These are phyloP conservation scores for Macropis europaea DNA, from an alignment of 2,888 invertebrate species.

Conservation along the genomic window DNA sequence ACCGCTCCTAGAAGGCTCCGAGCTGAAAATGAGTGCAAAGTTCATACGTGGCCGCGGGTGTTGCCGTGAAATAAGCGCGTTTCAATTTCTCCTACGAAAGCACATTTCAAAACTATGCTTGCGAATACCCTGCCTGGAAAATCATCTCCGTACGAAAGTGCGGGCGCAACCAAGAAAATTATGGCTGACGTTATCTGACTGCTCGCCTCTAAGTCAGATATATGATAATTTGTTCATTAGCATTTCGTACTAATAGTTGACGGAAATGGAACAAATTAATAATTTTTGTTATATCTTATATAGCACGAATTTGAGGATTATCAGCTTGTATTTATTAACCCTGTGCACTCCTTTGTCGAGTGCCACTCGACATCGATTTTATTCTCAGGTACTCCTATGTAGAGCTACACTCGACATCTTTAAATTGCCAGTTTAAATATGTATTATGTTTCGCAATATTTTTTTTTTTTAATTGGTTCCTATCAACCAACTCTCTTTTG, in stretches of 20 bases:
- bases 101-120: slow-evolving; percentile 47
- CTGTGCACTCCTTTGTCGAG: no score
- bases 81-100: slow-evolving; percentile 49
- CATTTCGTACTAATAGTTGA: slow-evolving; percentile 4
- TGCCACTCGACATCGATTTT: no score
- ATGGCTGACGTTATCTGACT: slow-evolving; percentile 26
- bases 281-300: no score
- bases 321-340: no score
- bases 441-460: no score
- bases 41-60: slow-evolving; percentile 11
- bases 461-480: no score
- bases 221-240: slow-evolving; percentile 13
- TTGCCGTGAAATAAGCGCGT: slow-evolving; percentile 32
- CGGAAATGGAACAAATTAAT: not conserved
- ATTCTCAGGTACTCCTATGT: no score
- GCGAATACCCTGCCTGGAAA: slow-evolving; percentile 2
- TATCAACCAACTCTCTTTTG: no score
- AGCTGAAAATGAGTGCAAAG: slow-evolving; percentile 23
- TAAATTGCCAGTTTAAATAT: no score
- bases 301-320: no score
- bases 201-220: slow-evolving; percentile 15
- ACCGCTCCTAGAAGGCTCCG: no score
- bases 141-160: slow-evolving; percentile 19
- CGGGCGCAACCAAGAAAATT: slow-evolving; percentile 33
- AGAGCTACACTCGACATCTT: no score